These are phyloP conservation scores for Zaprionus ornatus DNA, from an alignment of 1,140 invertebrate genomes.

Conservation along the genomic window DNA sequence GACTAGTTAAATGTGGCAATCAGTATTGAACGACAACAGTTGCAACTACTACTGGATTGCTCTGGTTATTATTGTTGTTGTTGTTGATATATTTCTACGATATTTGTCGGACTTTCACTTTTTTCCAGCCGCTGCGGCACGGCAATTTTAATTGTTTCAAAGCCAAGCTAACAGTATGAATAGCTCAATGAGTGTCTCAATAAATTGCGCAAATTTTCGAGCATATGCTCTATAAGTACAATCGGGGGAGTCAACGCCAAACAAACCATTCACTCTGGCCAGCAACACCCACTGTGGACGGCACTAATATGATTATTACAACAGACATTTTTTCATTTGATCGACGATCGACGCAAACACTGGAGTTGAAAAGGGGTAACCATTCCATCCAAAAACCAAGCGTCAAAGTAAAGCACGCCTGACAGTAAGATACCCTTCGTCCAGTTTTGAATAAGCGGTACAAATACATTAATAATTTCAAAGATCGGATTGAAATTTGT, in stretches of 20 bases:
- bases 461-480: background rate
- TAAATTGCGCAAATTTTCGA: conserved; percentile 25
- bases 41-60: conserved; percentile 33
- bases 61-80: conserved; percentile 12
- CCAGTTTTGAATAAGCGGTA: background rate
- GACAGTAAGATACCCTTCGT: no score
- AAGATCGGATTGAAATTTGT: background rate
- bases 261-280: conserved; percentile 35
- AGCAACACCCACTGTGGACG: background rate
- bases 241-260: background rate
- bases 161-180: conserved; percentile 21
- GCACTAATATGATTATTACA: conserved; percentile 57
- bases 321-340: conserved; percentile 26
- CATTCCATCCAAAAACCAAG: background rate
- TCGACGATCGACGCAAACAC: background rate
- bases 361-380: background rate
- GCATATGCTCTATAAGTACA: background rate
- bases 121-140: conserved; percentile 42
- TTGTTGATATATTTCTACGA: conserved; percentile 63
- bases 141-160: conserved; percentile 53
- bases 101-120: conserved; percentile 73
- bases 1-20: conserved; percentile 72
- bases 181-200: conserved; percentile 10
- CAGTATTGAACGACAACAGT: conserved; percentile 58
- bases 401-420: no score